Evolutionary conservation across 2,113 vertebrate species (phyloP), one percentile per base, ranked within the genome.

Genomic region (Sturnira hondurensis): DNA sequence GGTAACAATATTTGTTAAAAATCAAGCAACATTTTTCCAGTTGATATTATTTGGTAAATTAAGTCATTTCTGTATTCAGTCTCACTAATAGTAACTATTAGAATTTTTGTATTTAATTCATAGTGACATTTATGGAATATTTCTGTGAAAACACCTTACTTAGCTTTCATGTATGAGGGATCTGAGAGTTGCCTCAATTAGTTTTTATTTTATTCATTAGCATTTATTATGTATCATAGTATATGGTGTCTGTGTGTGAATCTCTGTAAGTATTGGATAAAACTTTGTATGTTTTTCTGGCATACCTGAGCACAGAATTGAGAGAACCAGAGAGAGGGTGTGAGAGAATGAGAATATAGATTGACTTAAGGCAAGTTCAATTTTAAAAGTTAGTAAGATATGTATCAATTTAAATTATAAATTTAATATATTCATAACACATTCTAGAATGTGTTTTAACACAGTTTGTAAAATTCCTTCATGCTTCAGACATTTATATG

Each of bases 401-500:
- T 28, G 31, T 54, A 38, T 93, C 45, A 20, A 87, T 56, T 91
- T 76, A 74, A 88, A 74, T 36, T 78, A 80, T 43, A 77, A 78
- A 58, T 43, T 71, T 86, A 36, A 43, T 65, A 50, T 58, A 90
- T 78, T 77, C 33, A 58, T 82, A 77, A 71, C 20, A 68, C 7
- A 70, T 86, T 92, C 33, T 70, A 71, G 14, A 77, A 77, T 93
- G n/a, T 65, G 24, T 89, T 86, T 85, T 96, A 96, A 65, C 33
- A 91, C 76, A 95, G 36, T 65, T 94, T 67, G n/a, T 90, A 50
- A 52, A 86, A 83, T 82, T 56, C 24, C n/a, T 50, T 96, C 38
- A 86, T 92, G 17, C 38, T 67, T 82, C 41, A 83, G 38, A 83
- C 38, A 50, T 93, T 76, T 96, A 11, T 83, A 45, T 58, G n/a